Evolutionary conservation across 2,797 vertebrate species (phyloP), one percentile per base, ranked within the genome.

Genomic region (Gouania willdenowi): DNA sequence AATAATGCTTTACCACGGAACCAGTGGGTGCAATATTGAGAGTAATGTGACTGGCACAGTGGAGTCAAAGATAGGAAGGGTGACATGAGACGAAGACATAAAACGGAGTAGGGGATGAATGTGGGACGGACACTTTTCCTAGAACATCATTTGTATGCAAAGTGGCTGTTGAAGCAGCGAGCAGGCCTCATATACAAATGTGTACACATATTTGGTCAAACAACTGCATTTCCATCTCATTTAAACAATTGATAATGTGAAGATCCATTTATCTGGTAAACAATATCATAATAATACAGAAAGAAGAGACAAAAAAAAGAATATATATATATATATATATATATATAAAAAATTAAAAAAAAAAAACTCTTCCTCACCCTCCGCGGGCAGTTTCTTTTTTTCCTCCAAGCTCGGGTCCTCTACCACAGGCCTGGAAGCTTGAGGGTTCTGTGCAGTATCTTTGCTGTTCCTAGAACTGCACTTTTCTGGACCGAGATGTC

Each of bases 61-160:
- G 5, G 56, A 59, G 47, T 33, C 51, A 42, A 52, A 52, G 46
- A 38, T 48, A 43, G 48, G 22, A 59, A 39, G 37, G 51, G 14
- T 42, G 32, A 47, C 58, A 31, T 43, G 53, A 65, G 56, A 66
- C n/a, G n/a, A n/a, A n/a, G n/a, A n/a, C n/a, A n/a, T n/a, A n/a
- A n/a, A n/a, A 23, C 43, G 3, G 26, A 32, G 46, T 21, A 42
- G 20, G 23, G 29, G 37, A 55, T 7, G n/a, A n/a, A n/a, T 23
- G 43, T 27, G 57, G 44, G 65, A 65, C 47, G 53, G 47, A 50
- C 51, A 44, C 66, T 47, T 75, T 59, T 66, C 52, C 72, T 56
- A 73, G 83, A 82, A 85, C 74, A 60, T 77, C 17, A 84, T 89
- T 88, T 75, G 82, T 84, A 89, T 88, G 81, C 83, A 71, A 36